Percentiles rank a stretch among this genome's conserved stretches.
Evolutionary conservation across 30 jellyfish, hydroid and myxozoan species (phyloP).

Genomic region (Hydractinia echinata): DNA sequence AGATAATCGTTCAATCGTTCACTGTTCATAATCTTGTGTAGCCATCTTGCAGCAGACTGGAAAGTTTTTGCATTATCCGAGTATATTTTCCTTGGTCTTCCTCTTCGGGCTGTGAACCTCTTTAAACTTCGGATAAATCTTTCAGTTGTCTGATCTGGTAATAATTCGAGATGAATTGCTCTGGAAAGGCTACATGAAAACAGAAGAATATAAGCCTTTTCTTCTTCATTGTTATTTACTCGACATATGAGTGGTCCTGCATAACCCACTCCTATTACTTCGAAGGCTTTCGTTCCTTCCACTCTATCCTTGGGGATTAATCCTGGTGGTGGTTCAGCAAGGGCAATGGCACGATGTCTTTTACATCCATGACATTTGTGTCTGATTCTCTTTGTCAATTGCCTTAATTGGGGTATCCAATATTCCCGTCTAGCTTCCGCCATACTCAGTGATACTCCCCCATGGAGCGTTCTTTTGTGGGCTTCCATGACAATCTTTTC

Average conservation of each 20-base stretch:
- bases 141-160: constrained; percentile 37
- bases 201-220: constrained; percentile 58
- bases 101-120: constrained; percentile 53
- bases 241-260: constrained; percentile 51
- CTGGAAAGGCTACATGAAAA: constrained; percentile 52
- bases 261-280: constrained; percentile 44
- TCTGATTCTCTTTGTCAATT: constrained; percentile 31
- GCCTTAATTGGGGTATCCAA: constrained; percentile 59
- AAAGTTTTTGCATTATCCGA: constrained; percentile 56
- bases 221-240: constrained; percentile 24
- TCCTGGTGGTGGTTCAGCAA: constrained; percentile 45
- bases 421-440: constrained; percentile 21
- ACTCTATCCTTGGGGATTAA: constrained; percentile 49
- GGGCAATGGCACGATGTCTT: constrained; percentile 41
- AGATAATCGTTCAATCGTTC: constrained; percentile 46
- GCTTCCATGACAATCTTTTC: constrained; percentile 36
- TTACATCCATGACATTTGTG: constrained; percentile 58
- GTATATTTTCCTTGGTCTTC: constrained; percentile 50
- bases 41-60: constrained; percentile 47
- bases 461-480: constrained; percentile 20
- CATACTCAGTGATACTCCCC: constrained; percentile 17
- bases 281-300: constrained; percentile 36
- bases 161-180: constrained; percentile 49
- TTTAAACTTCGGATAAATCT: constrained; percentile 45
- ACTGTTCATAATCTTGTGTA: constrained; percentile 37